These are phyloP conservation scores for Megalops atlanticus DNA, from an alignment of 2,113 vertebrate species.

Conservation along the genomic window DNA sequence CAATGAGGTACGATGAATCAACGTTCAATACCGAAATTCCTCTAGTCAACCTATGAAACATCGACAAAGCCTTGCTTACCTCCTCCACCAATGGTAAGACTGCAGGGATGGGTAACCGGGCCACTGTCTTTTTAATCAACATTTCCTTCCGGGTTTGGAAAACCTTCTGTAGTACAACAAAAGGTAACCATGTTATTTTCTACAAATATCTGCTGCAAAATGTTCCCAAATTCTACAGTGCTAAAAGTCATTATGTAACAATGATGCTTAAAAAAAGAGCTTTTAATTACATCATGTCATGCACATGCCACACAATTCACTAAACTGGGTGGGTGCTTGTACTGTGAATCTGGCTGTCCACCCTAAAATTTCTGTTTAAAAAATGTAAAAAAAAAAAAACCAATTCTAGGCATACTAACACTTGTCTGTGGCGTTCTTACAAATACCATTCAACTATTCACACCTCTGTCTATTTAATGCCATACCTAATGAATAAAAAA, in stretches of 20 bases:
- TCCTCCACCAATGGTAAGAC: constrained; percentile 89
- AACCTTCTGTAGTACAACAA: constrained; percentile 80
- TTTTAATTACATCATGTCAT: too few relatives aligned
- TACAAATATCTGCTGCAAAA: background rate
- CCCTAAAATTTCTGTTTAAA: too few relatives aligned
- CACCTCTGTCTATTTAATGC: too few relatives aligned
- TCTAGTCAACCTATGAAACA: background rate
- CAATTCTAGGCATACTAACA: too few relatives aligned
- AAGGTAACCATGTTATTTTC: background rate
- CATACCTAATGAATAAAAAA: too few relatives aligned
- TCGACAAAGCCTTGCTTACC: constrained; percentile 63
- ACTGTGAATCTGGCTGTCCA: background rate
- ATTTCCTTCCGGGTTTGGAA: constrained; percentile 85
- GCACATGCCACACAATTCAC: too few relatives aligned
- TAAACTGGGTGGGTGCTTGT: background rate
- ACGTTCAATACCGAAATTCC: background rate
- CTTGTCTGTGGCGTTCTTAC: too few relatives aligned
- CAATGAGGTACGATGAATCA: background rate
- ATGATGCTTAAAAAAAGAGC: background rate
- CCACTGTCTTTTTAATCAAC: constrained; percentile 89
- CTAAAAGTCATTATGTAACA: background rate
- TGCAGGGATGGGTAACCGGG: constrained; percentile 85
- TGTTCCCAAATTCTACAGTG: too few relatives aligned
- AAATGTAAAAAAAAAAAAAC: too few relatives aligned
- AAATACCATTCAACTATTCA: too few relatives aligned